Conservation (phyloP, 2,797 vertebrate species). For the Acropternis orthonyx region DNA sequence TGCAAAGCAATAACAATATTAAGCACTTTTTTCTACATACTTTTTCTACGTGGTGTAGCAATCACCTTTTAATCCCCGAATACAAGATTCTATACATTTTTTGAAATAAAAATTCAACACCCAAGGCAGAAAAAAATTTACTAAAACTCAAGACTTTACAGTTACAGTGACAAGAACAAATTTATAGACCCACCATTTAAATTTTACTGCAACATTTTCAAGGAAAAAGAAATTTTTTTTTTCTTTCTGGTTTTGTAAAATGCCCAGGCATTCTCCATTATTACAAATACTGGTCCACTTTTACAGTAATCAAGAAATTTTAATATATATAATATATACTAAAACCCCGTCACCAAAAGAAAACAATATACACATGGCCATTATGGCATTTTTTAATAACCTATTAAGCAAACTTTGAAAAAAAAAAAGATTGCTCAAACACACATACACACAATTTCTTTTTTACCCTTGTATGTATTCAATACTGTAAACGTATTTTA, state of each 20-base stretch:
- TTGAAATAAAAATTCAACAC: constrained; percentile 91
- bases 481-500: constrained; percentile 99
- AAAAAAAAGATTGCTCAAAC: constrained; percentile 90
- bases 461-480: constrained; percentile 99
- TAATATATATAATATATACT: constrained; percentile 98
- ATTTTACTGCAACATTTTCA: constrained; percentile 93
- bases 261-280: constrained; percentile 98
- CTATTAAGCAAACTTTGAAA: constrained; percentile 91
- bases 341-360: constrained; percentile 97
- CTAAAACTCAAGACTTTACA: constrained; percentile 99
- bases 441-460: constrained; percentile 94
- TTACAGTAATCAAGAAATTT: constrained; percentile 99
- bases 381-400: constrained; percentile 89
- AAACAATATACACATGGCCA: constrained; percentile 93
- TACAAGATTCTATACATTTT: constrained; percentile 88
- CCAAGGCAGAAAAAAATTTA: constrained; percentile 98
- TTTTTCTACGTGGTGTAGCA: constrained; percentile 86
- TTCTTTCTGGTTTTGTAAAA: constrained; percentile 92
- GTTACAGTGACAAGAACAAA: constrained; percentile 98
- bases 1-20: constrained; percentile 88
- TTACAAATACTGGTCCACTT: constrained; percentile 99
- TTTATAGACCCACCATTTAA: constrained; percentile 98
- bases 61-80: constrained; percentile 86
- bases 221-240: constrained; percentile 83
- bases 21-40: constrained; percentile 85